A percentile compares a stretch with the other conserved stretches of the same genome.
Evolutionary conservation across 2,888 invertebrate genomes (phyloP).

Genomic region (Diaphora mendica): DNA sequence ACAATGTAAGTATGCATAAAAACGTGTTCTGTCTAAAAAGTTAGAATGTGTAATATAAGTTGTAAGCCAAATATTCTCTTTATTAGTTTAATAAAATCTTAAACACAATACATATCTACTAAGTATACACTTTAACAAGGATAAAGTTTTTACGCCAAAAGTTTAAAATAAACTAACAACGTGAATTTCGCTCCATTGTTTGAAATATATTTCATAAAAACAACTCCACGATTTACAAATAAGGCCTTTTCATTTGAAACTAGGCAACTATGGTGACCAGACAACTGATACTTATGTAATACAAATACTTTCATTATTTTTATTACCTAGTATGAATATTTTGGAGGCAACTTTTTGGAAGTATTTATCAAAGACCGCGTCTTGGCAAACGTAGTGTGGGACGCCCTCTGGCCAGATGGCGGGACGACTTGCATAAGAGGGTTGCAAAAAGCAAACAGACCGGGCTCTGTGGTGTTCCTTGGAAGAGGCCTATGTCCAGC

Average conservation of each 20-base stretch:
- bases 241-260: not conserved
- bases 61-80: not conserved
- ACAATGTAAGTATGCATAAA: not conserved
- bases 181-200: not conserved
- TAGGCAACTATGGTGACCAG: not conserved
- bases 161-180: not conserved
- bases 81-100: not conserved
- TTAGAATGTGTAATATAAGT: not conserved
- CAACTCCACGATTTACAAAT: not conserved
- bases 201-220: not conserved
- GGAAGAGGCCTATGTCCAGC: too few relatives aligned
- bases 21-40: not conserved
- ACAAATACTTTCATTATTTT: too few relatives aligned
- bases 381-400: too few relatives aligned
- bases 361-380: too few relatives aligned
- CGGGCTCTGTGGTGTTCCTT: too few relatives aligned
- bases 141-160: not conserved
- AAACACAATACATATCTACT: not conserved
- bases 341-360: too few relatives aligned
- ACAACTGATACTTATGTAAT: not conserved
- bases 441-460: too few relatives aligned
- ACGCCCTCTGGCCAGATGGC: too few relatives aligned
- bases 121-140: not conserved
- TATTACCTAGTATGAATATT: too few relatives aligned
- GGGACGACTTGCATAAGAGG: too few relatives aligned